Evolutionary conservation across 2,888 invertebrate species (phyloP).

Genomic region (Nebria brevicollis): DNA sequence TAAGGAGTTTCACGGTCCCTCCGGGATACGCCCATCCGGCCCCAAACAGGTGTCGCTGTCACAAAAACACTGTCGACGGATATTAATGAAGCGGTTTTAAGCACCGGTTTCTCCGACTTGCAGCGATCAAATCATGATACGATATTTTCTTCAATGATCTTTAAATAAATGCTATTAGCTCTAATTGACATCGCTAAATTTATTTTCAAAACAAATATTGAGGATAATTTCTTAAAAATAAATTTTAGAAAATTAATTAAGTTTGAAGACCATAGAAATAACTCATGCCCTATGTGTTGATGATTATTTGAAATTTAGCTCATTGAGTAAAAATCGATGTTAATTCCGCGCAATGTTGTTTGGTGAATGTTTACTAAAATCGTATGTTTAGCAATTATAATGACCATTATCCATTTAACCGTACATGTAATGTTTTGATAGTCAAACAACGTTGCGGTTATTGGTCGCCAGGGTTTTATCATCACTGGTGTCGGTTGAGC

Average conservation of each 20-base stretch:
- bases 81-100: constrained; percentile 21
- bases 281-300: too few relatives aligned
- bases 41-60: constrained; percentile 60
- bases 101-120: neutral
- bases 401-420: neutral
- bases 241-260: too few relatives aligned
- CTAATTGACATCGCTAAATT: too few relatives aligned
- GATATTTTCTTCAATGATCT: neutral
- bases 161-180: too few relatives aligned
- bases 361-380: neutral
- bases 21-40: constrained; percentile 51
- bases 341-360: too few relatives aligned
- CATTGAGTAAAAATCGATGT: too few relatives aligned
- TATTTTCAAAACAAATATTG: too few relatives aligned
- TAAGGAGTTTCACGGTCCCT: constrained; percentile 50
- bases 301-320: too few relatives aligned
- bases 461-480: constrained; percentile 17
- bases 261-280: too few relatives aligned
- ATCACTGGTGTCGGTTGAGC: neutral
- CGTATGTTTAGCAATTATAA: neutral
- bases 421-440: neutral
- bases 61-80: constrained; percentile 52
- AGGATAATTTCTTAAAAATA: too few relatives aligned
- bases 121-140: neutral
- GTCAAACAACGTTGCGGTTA: neutral